Base-by-base conservation (phyloP, 2,888 invertebrate species). In the Leptinotarsa rubiginosa region DNA sequence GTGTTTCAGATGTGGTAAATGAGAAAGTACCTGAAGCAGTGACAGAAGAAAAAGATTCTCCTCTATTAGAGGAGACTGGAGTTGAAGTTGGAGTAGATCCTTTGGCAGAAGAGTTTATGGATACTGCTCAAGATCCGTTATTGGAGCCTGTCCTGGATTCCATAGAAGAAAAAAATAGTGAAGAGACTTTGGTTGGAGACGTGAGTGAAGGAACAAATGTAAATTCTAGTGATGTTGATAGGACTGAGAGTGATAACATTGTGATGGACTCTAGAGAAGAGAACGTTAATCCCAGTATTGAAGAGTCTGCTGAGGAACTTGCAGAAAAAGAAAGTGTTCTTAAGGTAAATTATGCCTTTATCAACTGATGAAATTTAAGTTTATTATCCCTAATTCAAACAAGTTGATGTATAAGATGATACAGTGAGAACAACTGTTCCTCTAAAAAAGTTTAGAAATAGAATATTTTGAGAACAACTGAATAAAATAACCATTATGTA, bases 281-380 rank as follows among this genome's bases (percentile, higher is more conserved):
- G n/a, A 59, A 52, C 15, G 69, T 22, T 47, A 73, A 49, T 47
- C 69, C 73, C 16, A 65, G 49, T 69, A 41, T 75, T 22, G 75
- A 77, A 16, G 84, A 84, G 76, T 78, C 83, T 75, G 80, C 83
- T 2, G 84, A 85, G 70, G 81, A 84, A 59, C 49, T 83, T 66
- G 85, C 84, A 4, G 83, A 84, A 41, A 95, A 96, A 83, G 95
- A 95, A 81, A 92, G 91, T 67, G 93, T 95, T 64, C 86, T 96
- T 2, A 90, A 81, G 76, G 82, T 82, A 78, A 73, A 16, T 52
- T 52, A 65, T 22, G 0, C 13, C 25, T 52, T 54, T 20, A 22
- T 20, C 3, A 12, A 41, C 10, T 41, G 7, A 59, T 56, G 56
- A 59, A 59, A 15, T 22, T 41, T 1, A 41, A 41, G 41, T 41